These are phyloP conservation scores for Sclerurus mexicanus DNA, from an alignment of 2,113 vertebrate genomes.

Conservation along the genomic window DNA sequence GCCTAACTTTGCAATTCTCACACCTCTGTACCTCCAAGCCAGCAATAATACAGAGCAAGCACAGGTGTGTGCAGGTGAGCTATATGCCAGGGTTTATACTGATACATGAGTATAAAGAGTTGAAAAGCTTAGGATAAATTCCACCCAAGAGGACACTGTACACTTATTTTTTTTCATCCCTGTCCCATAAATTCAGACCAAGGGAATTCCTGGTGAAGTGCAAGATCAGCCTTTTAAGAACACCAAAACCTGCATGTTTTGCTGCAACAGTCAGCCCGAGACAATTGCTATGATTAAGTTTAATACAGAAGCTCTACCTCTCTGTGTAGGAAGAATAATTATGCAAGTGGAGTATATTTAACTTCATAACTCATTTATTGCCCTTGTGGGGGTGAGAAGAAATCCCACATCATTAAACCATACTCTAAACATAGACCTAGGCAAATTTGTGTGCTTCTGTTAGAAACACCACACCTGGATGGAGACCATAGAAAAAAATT, in stretches of 20 bases:
- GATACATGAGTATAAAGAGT: neutral
- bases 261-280: neutral
- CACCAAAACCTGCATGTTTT: neutral
- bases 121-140: constrained; percentile 9
- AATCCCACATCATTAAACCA: neutral
- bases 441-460: neutral
- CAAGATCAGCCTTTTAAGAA: neutral
- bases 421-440: neutral
- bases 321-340: neutral
- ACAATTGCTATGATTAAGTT: neutral
- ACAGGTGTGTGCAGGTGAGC: neutral
- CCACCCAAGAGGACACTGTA: neutral
- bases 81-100: neutral
- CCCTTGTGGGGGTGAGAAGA: neutral
- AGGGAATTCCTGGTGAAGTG: neutral
- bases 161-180: neutral
- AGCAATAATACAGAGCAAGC: neutral
- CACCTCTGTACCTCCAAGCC: neutral
- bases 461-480: neutral
- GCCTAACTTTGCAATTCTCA: constrained; percentile 7
- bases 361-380: constrained; percentile 4
- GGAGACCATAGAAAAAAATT: neutral
- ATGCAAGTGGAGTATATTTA: constrained; percentile 4
- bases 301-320: neutral
- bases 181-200: neutral